Evolutionary conservation across 2,888 invertebrate species (phyloP).

Genomic region (Neoaliturus tenellus): DNA sequence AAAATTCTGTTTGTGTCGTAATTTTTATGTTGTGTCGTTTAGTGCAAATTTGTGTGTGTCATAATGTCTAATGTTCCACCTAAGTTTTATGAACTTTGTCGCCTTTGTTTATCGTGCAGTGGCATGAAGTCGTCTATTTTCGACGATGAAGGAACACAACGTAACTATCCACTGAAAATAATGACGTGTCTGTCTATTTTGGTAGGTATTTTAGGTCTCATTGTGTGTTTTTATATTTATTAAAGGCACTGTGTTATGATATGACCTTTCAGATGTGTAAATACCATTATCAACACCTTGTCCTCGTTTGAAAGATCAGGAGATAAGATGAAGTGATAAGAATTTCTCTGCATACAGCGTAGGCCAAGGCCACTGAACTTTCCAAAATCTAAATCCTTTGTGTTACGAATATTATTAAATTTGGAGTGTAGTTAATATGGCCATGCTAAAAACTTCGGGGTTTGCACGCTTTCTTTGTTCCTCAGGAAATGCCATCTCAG

Average conservation of each 20-base stretch:
- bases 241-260: not conserved
- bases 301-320: constrained; percentile 63
- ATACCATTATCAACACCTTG: constrained; percentile 64
- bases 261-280: constrained; percentile 31
- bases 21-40: constrained; percentile 56
- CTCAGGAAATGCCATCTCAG: constrained; percentile 37
- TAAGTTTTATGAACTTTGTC: constrained; percentile 95
- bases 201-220: constrained; percentile 76
- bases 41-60: constrained; percentile 53
- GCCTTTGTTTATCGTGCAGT: constrained; percentile 90
- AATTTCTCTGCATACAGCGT: constrained; percentile 62
- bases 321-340: constrained; percentile 67
- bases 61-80: constrained; percentile 92
- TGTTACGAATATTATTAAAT: not conserved
- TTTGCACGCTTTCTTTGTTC: constrained; percentile 35
- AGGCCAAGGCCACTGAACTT: constrained; percentile 59
- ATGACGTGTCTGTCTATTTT: constrained; percentile 87
- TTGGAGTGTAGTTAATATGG: not conserved
- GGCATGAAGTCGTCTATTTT: constrained; percentile 87
- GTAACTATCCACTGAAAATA: constrained; percentile 82
- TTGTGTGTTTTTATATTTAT: not conserved
- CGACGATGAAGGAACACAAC: constrained; percentile 84
- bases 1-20: constrained; percentile 51
- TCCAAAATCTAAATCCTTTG: constrained; percentile 30
- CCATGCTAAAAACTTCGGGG: not conserved